Percentiles rank a stretch among this genome's conserved stretches.
Conservation (phyloP, 2,113 vertebrate genomes). For the Crotalus tigris region DNA sequence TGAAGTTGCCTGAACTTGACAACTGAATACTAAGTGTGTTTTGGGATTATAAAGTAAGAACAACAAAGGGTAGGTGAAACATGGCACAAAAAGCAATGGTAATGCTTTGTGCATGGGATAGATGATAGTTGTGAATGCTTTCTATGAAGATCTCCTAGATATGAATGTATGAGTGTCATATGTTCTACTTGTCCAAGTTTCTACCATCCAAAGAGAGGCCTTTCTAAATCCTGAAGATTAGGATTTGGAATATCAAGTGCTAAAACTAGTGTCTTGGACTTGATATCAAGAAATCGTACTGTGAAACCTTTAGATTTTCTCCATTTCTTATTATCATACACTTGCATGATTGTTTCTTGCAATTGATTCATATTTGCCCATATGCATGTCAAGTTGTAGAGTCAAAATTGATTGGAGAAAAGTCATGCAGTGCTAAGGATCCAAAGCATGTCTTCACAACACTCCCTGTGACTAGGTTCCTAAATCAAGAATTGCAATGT, state of each 20-base stretch:
- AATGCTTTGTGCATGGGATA: neutral
- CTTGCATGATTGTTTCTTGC: neutral
- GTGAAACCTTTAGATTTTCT: neutral
- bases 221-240: neutral
- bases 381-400: neutral
- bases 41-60: neutral
- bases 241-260: neutral
- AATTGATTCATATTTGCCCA: neutral
- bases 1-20: neutral
- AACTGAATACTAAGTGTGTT: neutral
- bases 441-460: neutral
- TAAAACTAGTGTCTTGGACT: neutral
- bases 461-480: neutral
- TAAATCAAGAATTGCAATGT: neutral
- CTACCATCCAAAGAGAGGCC: neutral
- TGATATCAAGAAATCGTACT: neutral
- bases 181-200: neutral
- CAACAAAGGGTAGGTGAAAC: neutral
- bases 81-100: neutral
- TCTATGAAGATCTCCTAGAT: neutral
- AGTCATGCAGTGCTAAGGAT: neutral
- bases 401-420: neutral
- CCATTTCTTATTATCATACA: neutral
- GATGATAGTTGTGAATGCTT: neutral
- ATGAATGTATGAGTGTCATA: neutral